Conservation (phyloP, 2,888 invertebrate species). For the Caenorhabditis zanzibari region DNA sequence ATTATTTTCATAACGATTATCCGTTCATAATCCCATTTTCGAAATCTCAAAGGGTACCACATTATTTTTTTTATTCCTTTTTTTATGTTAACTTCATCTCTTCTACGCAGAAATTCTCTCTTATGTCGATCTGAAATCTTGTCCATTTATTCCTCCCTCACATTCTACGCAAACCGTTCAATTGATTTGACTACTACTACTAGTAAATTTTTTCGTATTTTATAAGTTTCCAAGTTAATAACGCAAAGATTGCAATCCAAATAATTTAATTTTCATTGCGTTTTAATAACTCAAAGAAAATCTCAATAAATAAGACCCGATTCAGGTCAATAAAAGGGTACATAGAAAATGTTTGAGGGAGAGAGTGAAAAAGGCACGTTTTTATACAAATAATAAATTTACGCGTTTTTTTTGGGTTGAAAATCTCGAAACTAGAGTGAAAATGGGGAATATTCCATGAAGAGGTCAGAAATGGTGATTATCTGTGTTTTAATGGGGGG, state of each 20-base stretch:
- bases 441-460: conserved; percentile 16
- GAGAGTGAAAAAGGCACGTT: conserved; percentile 47
- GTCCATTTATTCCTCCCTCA: conserved; percentile 11
- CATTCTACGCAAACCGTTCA: not conserved
- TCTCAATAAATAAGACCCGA: conserved; percentile 55
- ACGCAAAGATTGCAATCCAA: not conserved
- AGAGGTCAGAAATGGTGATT: conserved; percentile 55
- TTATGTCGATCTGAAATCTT: conserved; percentile 30
- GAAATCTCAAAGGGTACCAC: conserved; percentile 19
- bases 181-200: conserved; percentile 10
- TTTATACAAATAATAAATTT: conserved; percentile 54
- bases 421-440: conserved; percentile 1
- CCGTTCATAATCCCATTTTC: conserved; percentile 36
- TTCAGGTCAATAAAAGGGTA: conserved; percentile 34
- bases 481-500: conserved; percentile 18
- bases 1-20: conserved; percentile 12
- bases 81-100: conserved; percentile 19
- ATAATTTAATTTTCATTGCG: conserved; percentile 49
- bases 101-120: conserved; percentile 38
- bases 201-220: conserved; percentile 36
- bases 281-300: conserved; percentile 22
- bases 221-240: not conserved
- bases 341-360: conserved; percentile 14
- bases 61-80: conserved; percentile 7
- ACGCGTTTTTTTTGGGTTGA: conserved; percentile 41